Base-by-base conservation (phyloP, 2,888 invertebrate species). In the Entomobrya proxima region DNA sequence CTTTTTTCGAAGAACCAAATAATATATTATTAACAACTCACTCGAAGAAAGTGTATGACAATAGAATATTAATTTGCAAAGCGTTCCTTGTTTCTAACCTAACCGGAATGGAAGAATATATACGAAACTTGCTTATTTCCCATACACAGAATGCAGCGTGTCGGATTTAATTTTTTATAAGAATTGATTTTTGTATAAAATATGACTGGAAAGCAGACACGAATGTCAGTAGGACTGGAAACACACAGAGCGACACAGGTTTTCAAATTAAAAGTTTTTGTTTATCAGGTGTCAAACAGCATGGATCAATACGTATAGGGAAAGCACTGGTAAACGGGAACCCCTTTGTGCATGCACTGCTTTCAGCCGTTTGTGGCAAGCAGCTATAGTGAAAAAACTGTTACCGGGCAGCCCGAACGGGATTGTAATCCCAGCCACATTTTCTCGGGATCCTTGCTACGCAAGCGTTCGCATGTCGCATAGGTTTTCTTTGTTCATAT, bases 331-430 rank as follows among this genome's bases (percentile, higher is more conserved):
- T 55, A 21, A n/a, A 55, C 4, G 6, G 24, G 52, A 4, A 3
- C 52, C n/a, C 6, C 9, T n/a, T 32, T 30, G n/a, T 32, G n/a
- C 15, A 1, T 32, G 55, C 15, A 27, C 18, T 61, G 61, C 15
- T 32, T 61, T n/a, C 32, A 61, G 32, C 32, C 30, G 61, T 61
- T 61, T 15, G 32, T 11, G 7, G n/a, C 27, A 58, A 3, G 64
- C 9, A 11, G 35, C 7, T 13, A 32, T 21, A 24, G 72, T 44
- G 47, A 44, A 47, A 47, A 72, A 27, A 21, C 1, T 47, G 72
- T 72, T 72, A 72, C 44, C 72, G 72, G 72, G 72, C 72, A 72
- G 11, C 47, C 72, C 44, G 72, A 30, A 44, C 72, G 72, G 72
- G 47, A 27, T 44, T 6, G 18, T 47, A 18, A 47, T 47, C 72